Percentiles rank a stretch among this genome's conserved stretches.
Conservation (phyloP, 1,140 invertebrate genomes). For the Odontomachus brunneus region DNA sequence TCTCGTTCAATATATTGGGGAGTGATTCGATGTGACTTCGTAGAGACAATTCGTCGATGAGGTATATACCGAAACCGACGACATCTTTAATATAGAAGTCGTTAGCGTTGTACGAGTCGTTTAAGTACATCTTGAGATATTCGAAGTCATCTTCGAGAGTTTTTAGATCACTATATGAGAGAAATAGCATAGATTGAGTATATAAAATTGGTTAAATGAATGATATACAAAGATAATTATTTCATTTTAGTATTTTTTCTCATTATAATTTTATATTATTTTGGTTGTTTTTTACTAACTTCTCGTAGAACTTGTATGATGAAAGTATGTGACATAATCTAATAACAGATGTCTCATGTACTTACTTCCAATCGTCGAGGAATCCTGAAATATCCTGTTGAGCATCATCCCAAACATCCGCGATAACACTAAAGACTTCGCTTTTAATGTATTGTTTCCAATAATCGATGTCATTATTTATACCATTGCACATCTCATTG, state of each 20-base stretch:
- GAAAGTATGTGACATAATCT: constrained; percentile 5
- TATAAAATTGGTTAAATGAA: background rate
- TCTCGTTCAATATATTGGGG: constrained; percentile 91
- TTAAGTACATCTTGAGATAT: constrained; percentile 89
- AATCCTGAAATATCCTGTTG: constrained; percentile 89
- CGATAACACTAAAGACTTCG: constrained; percentile 88
- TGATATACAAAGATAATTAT: constrained; percentile 12
- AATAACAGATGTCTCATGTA: constrained; percentile 40
- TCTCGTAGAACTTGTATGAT: background rate
- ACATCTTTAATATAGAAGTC: constrained; percentile 94
- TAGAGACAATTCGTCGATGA: constrained; percentile 92
- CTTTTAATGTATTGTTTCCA: constrained; percentile 88
- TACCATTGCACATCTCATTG: constrained; percentile 85
- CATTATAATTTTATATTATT: constrained; percentile 34
- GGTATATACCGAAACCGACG: constrained; percentile 88
- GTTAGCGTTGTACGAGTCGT: constrained; percentile 91
- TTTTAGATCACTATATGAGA: constrained; percentile 87
- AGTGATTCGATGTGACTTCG: constrained; percentile 91
- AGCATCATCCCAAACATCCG: constrained; percentile 91
- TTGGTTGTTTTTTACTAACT: background rate
- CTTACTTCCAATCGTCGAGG: constrained; percentile 89
- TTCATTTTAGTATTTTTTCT: background rate
- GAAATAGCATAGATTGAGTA: constrained; percentile 9
- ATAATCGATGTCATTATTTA: constrained; percentile 87
- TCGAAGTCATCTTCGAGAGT: constrained; percentile 90